Percentiles rank a stretch among this genome's conserved stretches.
phyloP scores from a whole-genome alignment of 2,888 invertebrate species.

The Orthonevra nobilis region DNA sequence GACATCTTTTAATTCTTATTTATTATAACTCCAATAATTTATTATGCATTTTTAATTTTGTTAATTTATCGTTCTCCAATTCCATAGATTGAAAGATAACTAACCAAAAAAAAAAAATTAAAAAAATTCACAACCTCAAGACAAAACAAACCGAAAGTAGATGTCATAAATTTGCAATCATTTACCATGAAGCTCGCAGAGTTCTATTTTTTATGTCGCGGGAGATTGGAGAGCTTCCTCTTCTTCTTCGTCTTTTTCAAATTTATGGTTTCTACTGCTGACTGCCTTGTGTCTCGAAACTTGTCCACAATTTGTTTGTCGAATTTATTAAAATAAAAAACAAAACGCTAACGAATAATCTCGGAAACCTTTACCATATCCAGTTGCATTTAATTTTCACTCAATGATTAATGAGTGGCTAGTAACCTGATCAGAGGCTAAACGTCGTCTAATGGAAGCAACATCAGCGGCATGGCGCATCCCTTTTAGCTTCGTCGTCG shows the following conservation, averaged over 20 bases:
- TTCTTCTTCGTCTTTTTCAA: too few species aligned
- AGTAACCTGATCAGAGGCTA: conserved; percentile 60
- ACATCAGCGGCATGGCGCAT: conserved; percentile 31
- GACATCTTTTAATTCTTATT: conserved; percentile 66
- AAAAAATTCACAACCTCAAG: neutral
- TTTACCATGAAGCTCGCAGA: conserved; percentile 41
- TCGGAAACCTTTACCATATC: conserved; percentile 51
- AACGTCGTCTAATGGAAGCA: conserved; percentile 31
- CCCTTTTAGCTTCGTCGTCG: conserved; percentile 28
- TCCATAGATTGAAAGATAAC: conserved; percentile 65
- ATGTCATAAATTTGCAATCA: conserved; percentile 69
- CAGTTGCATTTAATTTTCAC: conserved; percentile 67
- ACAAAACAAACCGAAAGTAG: conserved; percentile 43
- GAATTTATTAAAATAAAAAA: conserved; percentile 48
- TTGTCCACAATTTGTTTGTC: conserved; percentile 67
- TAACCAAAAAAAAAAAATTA: conserved; percentile 13
- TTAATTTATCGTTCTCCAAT: conserved; percentile 61
- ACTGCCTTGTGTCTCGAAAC: conserved; percentile 55
- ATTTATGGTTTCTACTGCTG: conserved; percentile 59
- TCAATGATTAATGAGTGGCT: conserved; percentile 67
- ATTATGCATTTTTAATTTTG: conserved; percentile 69
- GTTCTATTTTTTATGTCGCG: conserved; percentile 14
- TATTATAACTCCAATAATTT: conserved; percentile 67
- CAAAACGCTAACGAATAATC: neutral
- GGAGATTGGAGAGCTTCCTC: conserved; percentile 25